Evolutionary conservation across 2,797 vertebrate genomes (phyloP), one percentile per base, ranked within the genome.

Genomic region (Steatocranus sp.): DNA sequence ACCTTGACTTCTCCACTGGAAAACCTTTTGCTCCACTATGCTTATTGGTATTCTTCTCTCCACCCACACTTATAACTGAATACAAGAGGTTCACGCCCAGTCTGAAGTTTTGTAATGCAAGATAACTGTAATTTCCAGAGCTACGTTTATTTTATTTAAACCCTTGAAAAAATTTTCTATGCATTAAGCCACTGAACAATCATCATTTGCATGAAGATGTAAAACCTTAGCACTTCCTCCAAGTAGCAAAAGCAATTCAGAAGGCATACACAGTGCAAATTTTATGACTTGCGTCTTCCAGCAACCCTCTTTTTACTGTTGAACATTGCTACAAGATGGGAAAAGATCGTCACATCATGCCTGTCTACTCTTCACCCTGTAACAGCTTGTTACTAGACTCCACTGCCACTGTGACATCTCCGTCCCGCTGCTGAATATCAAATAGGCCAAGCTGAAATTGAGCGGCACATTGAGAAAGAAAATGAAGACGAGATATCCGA

Each of bases 311-410:
- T 63, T 63, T 84, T 61, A n/a, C 53, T 53, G 8, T 76, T 80
- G 75, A 38, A 80, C 86, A 74, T 73, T 51, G 14, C 70, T 66
- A 66, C 23, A 43, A 84, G 78, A 78, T 36, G 32, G 51, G 79
- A 20, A 79, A 85, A 80, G 81, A 73, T 82, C 70, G 41, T 84
- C 90, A 83, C 84, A 87, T 84, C 85, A 23, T 80, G 75, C 81
- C 83, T 49, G 78, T 91, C 92, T 77, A 66, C 82, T 79, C 86
- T 88, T 89, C 88, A 81, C 82, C 84, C 88, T 77, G 79, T 76
- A 92, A 79, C 89, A 88, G 89, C 91, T 90, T 88, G 91, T 91
- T 88, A 89, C 83, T 58, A 88, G 87, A 91, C 89, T 88, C 87
- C 85, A 3, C 87, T 89, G 89, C 84, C 76, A 86, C 91, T 56